Evolutionary conservation across 2,888 invertebrate species (phyloP), one percentile per base, ranked within the genome.

Genomic region (Dorcus parallelipipedus): DNA sequence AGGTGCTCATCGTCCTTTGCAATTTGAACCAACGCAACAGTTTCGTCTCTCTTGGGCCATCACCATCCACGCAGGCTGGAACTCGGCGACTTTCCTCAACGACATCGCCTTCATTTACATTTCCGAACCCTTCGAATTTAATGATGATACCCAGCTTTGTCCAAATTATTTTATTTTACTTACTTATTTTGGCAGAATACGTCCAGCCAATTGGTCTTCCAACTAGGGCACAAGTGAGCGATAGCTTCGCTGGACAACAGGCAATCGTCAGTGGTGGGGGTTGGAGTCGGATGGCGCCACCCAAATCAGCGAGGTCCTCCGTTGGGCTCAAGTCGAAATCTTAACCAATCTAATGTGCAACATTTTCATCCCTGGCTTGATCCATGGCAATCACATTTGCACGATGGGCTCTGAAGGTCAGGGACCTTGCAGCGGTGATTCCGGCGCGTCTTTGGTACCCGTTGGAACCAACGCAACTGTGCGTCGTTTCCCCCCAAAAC

Each of bases 351-450:
- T 52, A 23, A 41, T 39, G n/a, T 84, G 84, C 66, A 80, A 81
- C 64, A 68, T 67, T 3, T 74, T 74, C 52, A 82, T 78, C 65
- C 70, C 75, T 0, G 71, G 80, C 3, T 56, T 68, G 0, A 73
- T 83, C 23, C 74, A 77, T 14, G 69, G 67, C 7, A 78, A 76
- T 52, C 81, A 83, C 61, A 65, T 84, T 9, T 84, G 84, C 62
- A 79, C 80, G 33, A 72, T 73, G 17, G 83, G 82, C 0, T 58
- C 66, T 0, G 72, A 73, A 0, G 74, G 76, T 0, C 76, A 74
- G 9, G 80, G 81, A 0, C 80, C 81, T 2, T 84, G 84, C 61
- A 80, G 78, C 33, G 82, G 81, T 0, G 81, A 81, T 59, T 80
- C 79, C 7, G 79, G 78, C 40, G 78, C 78, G 17, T 65, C 72